Conservation (phyloP, 2,888 invertebrate genomes). For the Papilio protenor region DNA sequence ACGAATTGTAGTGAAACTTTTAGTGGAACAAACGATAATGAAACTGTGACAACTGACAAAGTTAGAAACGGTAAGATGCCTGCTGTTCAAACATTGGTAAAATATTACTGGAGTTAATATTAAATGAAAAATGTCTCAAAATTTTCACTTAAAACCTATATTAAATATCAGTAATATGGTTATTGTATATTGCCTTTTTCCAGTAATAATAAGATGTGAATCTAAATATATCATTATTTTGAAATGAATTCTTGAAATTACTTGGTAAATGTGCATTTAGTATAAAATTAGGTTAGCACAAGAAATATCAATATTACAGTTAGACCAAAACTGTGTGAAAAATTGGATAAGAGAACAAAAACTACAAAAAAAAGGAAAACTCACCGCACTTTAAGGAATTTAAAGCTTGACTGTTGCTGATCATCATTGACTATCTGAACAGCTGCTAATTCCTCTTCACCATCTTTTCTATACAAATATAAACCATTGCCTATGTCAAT, state of each 20-base stretch:
- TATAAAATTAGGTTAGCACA: background rate
- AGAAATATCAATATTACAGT: background rate
- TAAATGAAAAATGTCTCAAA: conserved; percentile 46
- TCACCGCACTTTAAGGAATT: conserved; percentile 82
- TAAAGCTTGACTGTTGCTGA: conserved; percentile 71
- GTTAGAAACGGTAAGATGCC: conserved; percentile 53
- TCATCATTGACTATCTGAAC: conserved; percentile 76
- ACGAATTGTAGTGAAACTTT: conserved; percentile 78
- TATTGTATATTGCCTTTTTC: background rate
- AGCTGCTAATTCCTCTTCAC: conserved; percentile 75
- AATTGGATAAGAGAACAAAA: background rate
- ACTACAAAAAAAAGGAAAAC: conserved; percentile 43
- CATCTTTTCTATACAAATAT: conserved; percentile 76
- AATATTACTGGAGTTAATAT: conserved; percentile 51
- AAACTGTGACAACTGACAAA: conserved; percentile 78
- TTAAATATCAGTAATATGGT: too few relatives aligned
- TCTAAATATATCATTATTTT: background rate
- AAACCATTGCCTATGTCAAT: conserved; percentile 80
- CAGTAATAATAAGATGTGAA: background rate
- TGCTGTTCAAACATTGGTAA: conserved; percentile 46
- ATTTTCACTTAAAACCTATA: conserved; percentile 46
- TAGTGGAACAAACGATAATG: conserved; percentile 75
- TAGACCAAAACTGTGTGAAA: background rate
- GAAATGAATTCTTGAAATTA: background rate
- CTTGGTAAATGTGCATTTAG: background rate